Base-by-base conservation (phyloP, 2,888 invertebrate species). In the Anthrax anthrax region DNA sequence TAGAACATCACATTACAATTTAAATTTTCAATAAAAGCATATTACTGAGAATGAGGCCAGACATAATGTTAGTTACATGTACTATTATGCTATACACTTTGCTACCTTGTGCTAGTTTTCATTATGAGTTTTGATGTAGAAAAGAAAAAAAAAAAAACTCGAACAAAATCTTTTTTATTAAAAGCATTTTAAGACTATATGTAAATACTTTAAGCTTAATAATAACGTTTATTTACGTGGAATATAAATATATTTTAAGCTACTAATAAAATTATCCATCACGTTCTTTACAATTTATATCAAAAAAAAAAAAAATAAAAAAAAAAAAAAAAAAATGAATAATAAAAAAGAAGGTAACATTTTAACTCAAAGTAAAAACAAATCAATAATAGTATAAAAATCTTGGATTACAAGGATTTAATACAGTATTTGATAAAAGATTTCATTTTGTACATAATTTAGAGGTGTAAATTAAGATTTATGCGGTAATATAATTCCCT, bases 401-500 rank as follows among this genome's bases (percentile, higher is more conserved):
- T 23, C 23, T 23, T 23, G 23, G 23, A 23, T 23, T 23, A 14
- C 12, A 36, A 40, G 18, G 47, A 47, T 47, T 47, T 36, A 14
- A 34, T 4, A 43, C 39, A 42, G 42, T 42, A 42, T 32, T 13
- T 19, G 18, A 16, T 13, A 18, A 19, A 34, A 36, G 37, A 39
- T 47, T 43, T 19, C 34, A n/a, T 36, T 23, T 42, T 34, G 47
- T 42, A 47, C 39, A 45, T 44, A 45, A 12, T 50, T 50, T 50
- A 45, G 36, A 44, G 45, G 47, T 50, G 50, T 50, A 50, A 50
- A 50, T 50, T 47, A 45, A 50, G 50, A 50, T 50, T 50, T 47
- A 50, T 41, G 39, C 18, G 17, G 12, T 6, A 27, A 19, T 16
- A 10, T 34, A 37, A 32, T 32, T 1, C 29, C 12, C 29, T 32